Conservation (phyloP, 2,797 vertebrate genomes). For the Pseudocheirus occidentalis region DNA sequence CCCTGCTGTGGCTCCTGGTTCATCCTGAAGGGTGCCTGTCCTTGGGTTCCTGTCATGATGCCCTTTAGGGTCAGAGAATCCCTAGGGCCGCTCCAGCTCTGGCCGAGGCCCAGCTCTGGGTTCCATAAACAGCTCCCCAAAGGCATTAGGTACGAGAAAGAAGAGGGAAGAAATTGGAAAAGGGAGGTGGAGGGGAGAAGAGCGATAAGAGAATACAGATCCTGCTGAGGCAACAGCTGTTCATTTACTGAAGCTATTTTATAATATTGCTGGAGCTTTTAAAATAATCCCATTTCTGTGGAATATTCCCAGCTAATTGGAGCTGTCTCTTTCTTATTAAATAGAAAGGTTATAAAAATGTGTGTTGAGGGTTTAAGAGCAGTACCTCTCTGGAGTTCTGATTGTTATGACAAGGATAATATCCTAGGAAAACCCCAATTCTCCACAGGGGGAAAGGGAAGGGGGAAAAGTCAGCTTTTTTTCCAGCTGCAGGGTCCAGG, state of each 20-base stretch:
- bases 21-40: background rate
- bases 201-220: slow-evolving; percentile 65
- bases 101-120: background rate
- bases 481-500: background rate
- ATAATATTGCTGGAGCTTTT: slow-evolving; percentile 83
- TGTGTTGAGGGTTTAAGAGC: slow-evolving; percentile 83
- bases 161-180: slow-evolving; percentile 6
- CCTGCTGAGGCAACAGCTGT: slow-evolving; percentile 78
- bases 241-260: slow-evolving; percentile 85
- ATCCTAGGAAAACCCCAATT: slow-evolving; percentile 69
- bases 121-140: background rate
- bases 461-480: background rate
- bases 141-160: background rate
- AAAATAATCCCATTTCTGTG: slow-evolving; percentile 86
- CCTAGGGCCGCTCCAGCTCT: background rate
- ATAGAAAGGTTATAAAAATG: slow-evolving; percentile 84
- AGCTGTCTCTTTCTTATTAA: slow-evolving; percentile 87
- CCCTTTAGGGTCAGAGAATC: background rate
- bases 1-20: background rate
- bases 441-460: background rate
- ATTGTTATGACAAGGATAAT: slow-evolving; percentile 83
- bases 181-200: background rate
- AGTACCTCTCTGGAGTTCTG: slow-evolving; percentile 81
- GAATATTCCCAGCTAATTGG: slow-evolving; percentile 86
- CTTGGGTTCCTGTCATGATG: background rate